These are phyloP conservation scores for Eospalax fontanierii DNA, from an alignment of 2,797 vertebrate genomes.

Conservation along the genomic window DNA sequence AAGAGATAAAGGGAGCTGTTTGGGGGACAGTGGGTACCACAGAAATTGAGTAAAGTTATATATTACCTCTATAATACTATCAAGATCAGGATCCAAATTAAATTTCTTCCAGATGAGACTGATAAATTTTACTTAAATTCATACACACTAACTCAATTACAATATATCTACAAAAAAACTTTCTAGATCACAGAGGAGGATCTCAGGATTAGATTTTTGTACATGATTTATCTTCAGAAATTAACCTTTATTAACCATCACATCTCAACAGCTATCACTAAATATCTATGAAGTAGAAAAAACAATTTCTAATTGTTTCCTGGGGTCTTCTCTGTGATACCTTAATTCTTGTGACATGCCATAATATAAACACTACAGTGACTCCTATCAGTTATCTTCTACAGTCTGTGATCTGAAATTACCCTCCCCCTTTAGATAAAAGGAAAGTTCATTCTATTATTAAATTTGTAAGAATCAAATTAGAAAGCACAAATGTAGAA, in stretches of 20 bases:
- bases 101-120: conserved; percentile 58
- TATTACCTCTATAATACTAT: conserved; percentile 9
- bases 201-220: conserved; percentile 59
- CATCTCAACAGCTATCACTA: conserved; percentile 60
- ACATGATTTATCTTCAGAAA: conserved; percentile 59
- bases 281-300: conserved; percentile 69
- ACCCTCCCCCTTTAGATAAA: conserved; percentile 53
- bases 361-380: conserved; percentile 70
- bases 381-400: conserved; percentile 50
- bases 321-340: conserved; percentile 62
- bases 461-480: conserved; percentile 60
- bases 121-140: conserved; percentile 69
- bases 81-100: conserved; percentile 22
- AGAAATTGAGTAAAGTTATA: conserved; percentile 67
- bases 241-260: conserved; percentile 67
- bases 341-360: conserved; percentile 52
- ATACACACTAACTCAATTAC: conserved; percentile 51
- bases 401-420: conserved; percentile 62
- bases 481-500: conserved; percentile 55
- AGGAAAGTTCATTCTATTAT: conserved; percentile 59
- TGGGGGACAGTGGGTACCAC: background rate
- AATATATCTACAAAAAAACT: conserved; percentile 45
- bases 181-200: conserved; percentile 26
- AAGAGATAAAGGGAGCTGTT: conserved; percentile 47
- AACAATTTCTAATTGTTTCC: conserved; percentile 67